Evolutionary conservation across 2,797 vertebrate species (phyloP).

Genomic region (Telmatherina bonti): DNA sequence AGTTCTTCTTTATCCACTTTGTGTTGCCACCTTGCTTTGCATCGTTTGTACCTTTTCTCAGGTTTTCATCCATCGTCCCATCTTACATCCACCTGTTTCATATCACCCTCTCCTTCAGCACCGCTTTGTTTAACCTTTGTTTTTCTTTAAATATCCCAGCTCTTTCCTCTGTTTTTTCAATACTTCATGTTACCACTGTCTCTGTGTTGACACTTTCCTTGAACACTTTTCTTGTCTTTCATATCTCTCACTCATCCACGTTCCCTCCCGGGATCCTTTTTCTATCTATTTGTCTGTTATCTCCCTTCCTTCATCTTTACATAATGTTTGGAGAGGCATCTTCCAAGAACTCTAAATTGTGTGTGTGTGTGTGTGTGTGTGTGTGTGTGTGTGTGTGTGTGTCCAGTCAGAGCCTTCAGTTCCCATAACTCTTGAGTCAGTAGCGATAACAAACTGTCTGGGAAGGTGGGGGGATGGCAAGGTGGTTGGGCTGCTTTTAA

Average conservation of each 20-base stretch:
- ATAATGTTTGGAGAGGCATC: constrained; percentile 9
- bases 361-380: constrained; percentile 7
- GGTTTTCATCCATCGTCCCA: constrained; percentile 3
- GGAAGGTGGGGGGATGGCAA: neutral
- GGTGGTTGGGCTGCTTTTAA: too few species aligned
- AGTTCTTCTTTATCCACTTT: constrained; percentile 1
- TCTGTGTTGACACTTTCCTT: constrained; percentile 13
- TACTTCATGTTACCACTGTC: constrained; percentile 21
- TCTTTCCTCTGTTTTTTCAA: neutral
- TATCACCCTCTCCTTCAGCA: constrained; percentile 37
- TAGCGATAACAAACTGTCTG: constrained; percentile 36
- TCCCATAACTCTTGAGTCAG: constrained; percentile 45
- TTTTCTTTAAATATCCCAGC: constrained; percentile 20
- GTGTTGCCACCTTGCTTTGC: constrained; percentile 12
- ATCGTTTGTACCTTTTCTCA: constrained; percentile 17
- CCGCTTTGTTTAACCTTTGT: constrained; percentile 55
- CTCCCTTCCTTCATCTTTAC: constrained; percentile 25
- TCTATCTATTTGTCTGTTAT: constrained; percentile 2
- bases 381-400: constrained; percentile 10
- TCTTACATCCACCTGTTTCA: constrained; percentile 44
- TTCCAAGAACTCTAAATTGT: constrained; percentile 21
- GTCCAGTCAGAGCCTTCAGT: constrained; percentile 4
- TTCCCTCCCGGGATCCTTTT: neutral
- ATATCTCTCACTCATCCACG: constrained; percentile 6
- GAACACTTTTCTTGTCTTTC: constrained; percentile 1